These are phyloP conservation scores for Noctilio leporinus DNA, from an alignment of 2,113 vertebrate genomes.

Conservation along the genomic window DNA sequence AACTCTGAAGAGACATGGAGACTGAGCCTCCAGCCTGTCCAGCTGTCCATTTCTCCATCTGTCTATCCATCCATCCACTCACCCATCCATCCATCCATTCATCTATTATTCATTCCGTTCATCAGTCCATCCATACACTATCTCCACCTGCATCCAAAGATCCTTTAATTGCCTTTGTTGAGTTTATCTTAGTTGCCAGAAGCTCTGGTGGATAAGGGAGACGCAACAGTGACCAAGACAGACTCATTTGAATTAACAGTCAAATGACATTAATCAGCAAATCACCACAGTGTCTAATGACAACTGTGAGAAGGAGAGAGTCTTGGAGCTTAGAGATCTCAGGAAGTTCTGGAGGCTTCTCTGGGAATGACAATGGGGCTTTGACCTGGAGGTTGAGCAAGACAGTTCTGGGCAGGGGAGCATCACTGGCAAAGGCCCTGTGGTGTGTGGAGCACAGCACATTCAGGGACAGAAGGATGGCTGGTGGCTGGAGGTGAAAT, in stretches of 20 bases:
- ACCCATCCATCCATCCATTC: rapidly evolving
- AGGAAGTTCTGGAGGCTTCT: neutral
- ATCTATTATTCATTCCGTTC: too few species aligned
- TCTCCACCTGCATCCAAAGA: neutral
- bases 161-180: neutral
- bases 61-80: neutral
- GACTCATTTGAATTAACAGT: neutral
- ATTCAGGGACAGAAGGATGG: neutral
- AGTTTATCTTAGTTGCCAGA: neutral
- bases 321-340: neutral
- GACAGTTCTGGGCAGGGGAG: neutral
- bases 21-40: too few species aligned
- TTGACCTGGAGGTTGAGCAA: neutral
- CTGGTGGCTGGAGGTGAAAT: neutral
- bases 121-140: too few species aligned
- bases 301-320: neutral
- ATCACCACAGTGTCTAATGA: neutral
- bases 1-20: neutral
- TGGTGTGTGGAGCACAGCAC: neutral
- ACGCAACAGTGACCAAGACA: neutral
- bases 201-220: neutral
- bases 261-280: neutral
- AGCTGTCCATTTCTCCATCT: neutral
- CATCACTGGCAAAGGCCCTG: neutral
- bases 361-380: neutral